phyloP scores from a whole-genome alignment of 2,113 vertebrate species.

The Grammomys surdaster region DNA sequence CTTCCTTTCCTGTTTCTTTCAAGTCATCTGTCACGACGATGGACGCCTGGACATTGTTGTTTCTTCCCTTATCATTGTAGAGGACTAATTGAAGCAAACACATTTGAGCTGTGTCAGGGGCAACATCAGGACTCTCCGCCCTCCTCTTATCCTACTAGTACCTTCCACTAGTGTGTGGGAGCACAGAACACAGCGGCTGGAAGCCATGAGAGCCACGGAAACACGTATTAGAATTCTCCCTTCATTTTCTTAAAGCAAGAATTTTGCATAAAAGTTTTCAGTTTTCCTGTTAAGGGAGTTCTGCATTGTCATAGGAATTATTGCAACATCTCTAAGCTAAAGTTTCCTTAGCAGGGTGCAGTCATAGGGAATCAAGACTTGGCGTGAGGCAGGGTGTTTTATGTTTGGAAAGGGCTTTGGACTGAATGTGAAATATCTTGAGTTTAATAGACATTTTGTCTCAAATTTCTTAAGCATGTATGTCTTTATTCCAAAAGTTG shows the following conservation, averaged over 20 bases:
- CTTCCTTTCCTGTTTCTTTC: background rate
- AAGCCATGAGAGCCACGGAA: background rate
- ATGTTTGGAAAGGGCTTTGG: constrained; percentile 8
- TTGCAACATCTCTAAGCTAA: background rate
- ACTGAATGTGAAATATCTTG: background rate
- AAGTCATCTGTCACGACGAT: background rate
- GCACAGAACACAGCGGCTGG: background rate
- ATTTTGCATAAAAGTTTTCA: background rate
- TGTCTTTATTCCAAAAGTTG: background rate
- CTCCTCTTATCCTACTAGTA: background rate
- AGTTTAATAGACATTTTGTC: background rate
- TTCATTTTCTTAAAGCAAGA: background rate
- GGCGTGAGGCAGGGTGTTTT: background rate
- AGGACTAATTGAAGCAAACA: constrained; percentile 13
- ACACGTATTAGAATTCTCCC: background rate
- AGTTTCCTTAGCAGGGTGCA: constrained; percentile 11
- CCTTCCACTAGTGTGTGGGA: background rate
- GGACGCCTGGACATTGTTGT: background rate
- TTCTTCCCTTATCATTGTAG: constrained; percentile 34
- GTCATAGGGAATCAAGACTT: background rate
- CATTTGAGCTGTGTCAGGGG: constrained; percentile 13
- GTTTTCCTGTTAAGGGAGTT: constrained; percentile 44
- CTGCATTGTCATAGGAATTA: background rate
- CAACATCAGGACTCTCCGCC: background rate
- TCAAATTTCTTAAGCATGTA: background rate